Percentiles rank a stretch among this genome's conserved stretches.
Evolutionary conservation across 2,888 invertebrate species (phyloP).

Genomic region (Griposia aprilina): DNA sequence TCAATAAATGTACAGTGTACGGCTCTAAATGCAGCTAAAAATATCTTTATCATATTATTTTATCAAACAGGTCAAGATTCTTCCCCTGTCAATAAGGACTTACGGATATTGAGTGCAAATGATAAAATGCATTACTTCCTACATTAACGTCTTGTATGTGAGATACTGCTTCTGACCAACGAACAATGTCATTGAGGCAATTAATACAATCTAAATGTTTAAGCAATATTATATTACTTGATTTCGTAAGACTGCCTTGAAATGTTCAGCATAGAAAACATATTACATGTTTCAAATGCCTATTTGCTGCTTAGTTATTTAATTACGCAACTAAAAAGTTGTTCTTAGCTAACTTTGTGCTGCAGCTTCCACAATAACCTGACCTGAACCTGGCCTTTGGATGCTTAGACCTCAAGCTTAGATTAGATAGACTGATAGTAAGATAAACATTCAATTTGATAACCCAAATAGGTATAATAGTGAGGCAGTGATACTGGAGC

Average conservation of each 20-base stretch:
- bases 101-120: constrained; percentile 43
- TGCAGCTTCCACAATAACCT: constrained; percentile 3
- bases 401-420: too few relatives aligned
- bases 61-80: constrained; percentile 66
- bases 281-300: constrained; percentile 36
- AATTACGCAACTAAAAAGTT: constrained; percentile 22
- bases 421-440: neutral
- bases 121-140: constrained; percentile 54
- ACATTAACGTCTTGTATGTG: neutral
- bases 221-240: constrained; percentile 46
- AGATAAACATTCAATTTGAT: neutral
- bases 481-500: too few relatives aligned
- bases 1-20: constrained; percentile 15
- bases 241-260: constrained; percentile 57
- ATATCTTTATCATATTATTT: constrained; percentile 54
- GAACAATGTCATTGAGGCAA: constrained; percentile 30
- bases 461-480: neutral
- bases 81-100: constrained; percentile 45
- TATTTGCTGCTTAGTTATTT: constrained; percentile 29
- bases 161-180: constrained; percentile 21
- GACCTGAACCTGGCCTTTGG: neutral
- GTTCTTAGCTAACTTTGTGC: constrained; percentile 7
- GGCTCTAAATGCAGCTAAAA: constrained; percentile 40
- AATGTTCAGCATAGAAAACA: constrained; percentile 44
- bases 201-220: constrained; percentile 51